phyloP scores from a whole-genome alignment of 2,797 vertebrate species.

The Mionectes olivaceus region DNA sequence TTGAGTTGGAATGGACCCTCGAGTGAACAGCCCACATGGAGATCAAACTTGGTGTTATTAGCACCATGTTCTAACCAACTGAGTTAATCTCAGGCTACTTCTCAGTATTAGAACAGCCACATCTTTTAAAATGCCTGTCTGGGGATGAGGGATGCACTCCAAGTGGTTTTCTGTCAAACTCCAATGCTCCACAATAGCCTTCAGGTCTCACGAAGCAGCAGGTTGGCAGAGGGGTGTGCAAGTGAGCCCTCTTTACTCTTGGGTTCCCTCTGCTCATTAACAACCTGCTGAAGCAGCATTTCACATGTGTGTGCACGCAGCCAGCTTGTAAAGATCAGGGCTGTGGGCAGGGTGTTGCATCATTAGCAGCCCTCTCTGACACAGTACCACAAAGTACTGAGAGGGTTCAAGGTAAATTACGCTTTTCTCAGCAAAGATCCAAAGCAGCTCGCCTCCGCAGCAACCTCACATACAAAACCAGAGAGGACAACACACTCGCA shows the following conservation, averaged over 20 bases:
- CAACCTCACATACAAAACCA: background rate
- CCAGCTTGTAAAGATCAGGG: background rate
- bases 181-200: fast-evolving
- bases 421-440: background rate
- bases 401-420: background rate
- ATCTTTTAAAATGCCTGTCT: background rate
- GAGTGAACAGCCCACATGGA: background rate
- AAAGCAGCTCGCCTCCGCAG: background rate
- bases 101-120: background rate
- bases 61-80: too few species aligned
- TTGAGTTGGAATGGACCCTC: background rate
- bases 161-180: background rate
- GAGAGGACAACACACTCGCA: background rate
- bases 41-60: background rate
- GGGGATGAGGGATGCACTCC: background rate
- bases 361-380: background rate
- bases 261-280: background rate
- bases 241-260: background rate
- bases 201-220: background rate
- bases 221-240: background rate
- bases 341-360: background rate
- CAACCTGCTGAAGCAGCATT: background rate
- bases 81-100: background rate
- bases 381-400: background rate
- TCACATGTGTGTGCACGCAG: fast-evolving